phyloP scores from a whole-genome alignment of 2,797 vertebrate species.

The Ficedula albicollis region DNA sequence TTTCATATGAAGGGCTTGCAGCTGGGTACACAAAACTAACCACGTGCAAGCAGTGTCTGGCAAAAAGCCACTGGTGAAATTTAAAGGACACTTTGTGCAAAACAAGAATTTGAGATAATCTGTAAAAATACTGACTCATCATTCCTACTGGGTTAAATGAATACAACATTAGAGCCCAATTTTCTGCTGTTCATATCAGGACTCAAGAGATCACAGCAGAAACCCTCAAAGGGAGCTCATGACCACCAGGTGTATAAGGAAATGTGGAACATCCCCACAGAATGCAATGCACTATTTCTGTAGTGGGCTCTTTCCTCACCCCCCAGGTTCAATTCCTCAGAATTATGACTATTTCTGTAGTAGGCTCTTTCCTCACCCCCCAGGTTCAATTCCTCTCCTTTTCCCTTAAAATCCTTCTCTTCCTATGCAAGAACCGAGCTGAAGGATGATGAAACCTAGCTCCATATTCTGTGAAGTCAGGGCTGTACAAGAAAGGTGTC shows the following conservation, averaged over 20 bases:
- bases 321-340: not conserved
- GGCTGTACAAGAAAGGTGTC: not conserved
- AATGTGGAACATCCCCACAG: not conserved
- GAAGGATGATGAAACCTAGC: not conserved
- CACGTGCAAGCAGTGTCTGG: not conserved
- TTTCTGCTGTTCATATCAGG: not conserved
- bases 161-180: not conserved
- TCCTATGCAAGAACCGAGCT: not conserved
- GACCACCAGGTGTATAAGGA: not conserved
- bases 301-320: not conserved
- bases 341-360: too few relatives aligned
- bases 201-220: not conserved
- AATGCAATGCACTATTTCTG: rapidly evolving
- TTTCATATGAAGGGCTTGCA: not conserved
- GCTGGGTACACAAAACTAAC: conserved; percentile 34
- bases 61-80: not conserved
- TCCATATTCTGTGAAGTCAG: not conserved
- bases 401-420: not conserved
- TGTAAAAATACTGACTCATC: not conserved
- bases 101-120: not conserved
- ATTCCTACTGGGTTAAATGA: not conserved
- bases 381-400: not conserved
- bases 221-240: not conserved
- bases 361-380: not conserved
- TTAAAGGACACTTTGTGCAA: not conserved